A percentile compares a stretch with the other conserved stretches of the same genome.
Evolutionary conservation across 2,113 vertebrate species (phyloP).

Genomic region (Anhinga rufa): DNA sequence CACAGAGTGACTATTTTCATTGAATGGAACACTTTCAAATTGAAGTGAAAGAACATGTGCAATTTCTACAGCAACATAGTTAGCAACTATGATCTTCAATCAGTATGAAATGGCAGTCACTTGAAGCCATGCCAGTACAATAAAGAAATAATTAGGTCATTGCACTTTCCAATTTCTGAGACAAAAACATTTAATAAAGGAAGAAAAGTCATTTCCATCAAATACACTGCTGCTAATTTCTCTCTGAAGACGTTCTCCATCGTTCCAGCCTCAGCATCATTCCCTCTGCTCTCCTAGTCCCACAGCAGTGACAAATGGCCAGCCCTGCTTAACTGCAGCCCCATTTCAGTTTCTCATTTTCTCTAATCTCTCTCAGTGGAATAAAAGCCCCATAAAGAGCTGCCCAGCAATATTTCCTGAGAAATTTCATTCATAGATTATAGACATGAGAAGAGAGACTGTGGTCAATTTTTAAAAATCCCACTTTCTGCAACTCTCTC

Average conservation of each 20-base stretch:
- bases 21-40: neutral
- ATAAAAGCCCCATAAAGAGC: neutral
- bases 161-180: neutral
- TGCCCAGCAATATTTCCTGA: neutral
- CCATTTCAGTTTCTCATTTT: slow-evolving; percentile 9
- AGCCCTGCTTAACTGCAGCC: neutral
- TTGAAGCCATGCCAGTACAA: neutral
- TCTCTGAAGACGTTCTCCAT: neutral
- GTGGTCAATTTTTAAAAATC: neutral
- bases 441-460: neutral
- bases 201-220: neutral
- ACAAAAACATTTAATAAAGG: neutral
- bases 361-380: neutral
- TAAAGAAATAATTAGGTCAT: neutral
- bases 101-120: neutral
- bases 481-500: neutral
- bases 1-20: neutral
- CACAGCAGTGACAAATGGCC: neutral
- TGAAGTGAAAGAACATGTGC: neutral
- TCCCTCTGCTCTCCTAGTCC: neutral
- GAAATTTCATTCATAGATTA: neutral
- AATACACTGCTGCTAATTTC: neutral
- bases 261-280: neutral
- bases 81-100: neutral
- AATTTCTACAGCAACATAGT: neutral